These are phyloP conservation scores for Speoplatyrhinus poulsoni DNA, from an alignment of 2,113 vertebrate species.

Conservation along the genomic window DNA sequence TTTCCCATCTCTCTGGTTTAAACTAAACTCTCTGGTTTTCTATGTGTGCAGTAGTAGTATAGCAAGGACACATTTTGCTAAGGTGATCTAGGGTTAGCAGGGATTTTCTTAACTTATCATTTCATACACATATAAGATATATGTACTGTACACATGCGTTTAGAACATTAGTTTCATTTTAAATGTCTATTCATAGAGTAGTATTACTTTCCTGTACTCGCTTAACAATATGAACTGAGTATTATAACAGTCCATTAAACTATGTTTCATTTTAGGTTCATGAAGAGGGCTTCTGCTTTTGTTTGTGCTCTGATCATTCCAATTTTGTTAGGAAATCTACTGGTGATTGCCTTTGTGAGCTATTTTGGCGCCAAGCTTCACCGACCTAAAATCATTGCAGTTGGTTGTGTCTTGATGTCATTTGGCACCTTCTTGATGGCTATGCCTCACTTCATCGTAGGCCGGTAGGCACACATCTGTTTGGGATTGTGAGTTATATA, in stretches of 20 bases:
- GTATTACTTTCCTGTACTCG: too few relatives aligned
- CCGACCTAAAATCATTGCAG: slow-evolving; percentile 89
- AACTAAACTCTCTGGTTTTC: too few relatives aligned
- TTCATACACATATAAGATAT: too few relatives aligned
- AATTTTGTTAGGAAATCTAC: slow-evolving; percentile 83
- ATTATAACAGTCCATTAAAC: too few relatives aligned
- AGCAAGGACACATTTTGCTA: slow-evolving; percentile 19
- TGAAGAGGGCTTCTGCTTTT: too few relatives aligned
- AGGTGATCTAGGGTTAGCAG: slow-evolving; percentile 20
- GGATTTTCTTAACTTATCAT: not conserved
- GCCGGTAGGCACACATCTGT: slow-evolving; percentile 75
- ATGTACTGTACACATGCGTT: too few relatives aligned
- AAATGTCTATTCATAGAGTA: too few relatives aligned
- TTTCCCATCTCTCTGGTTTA: too few relatives aligned
- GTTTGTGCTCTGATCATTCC: not conserved
- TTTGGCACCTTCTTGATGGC: slow-evolving; percentile 89
- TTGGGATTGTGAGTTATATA: too few relatives aligned
- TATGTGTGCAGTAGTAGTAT: not conserved
- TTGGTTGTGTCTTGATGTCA: slow-evolving; percentile 89
- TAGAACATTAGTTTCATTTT: too few relatives aligned
- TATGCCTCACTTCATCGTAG: slow-evolving; percentile 92
- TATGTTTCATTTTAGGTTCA: too few relatives aligned
- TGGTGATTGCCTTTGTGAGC: slow-evolving; percentile 91
- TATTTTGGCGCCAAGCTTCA: slow-evolving; percentile 94
- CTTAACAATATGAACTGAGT: too few relatives aligned